Evolutionary conservation across 2,113 vertebrate species (phyloP), one percentile per base, ranked within the genome.

Genomic region (Cyprinus carpio): DNA sequence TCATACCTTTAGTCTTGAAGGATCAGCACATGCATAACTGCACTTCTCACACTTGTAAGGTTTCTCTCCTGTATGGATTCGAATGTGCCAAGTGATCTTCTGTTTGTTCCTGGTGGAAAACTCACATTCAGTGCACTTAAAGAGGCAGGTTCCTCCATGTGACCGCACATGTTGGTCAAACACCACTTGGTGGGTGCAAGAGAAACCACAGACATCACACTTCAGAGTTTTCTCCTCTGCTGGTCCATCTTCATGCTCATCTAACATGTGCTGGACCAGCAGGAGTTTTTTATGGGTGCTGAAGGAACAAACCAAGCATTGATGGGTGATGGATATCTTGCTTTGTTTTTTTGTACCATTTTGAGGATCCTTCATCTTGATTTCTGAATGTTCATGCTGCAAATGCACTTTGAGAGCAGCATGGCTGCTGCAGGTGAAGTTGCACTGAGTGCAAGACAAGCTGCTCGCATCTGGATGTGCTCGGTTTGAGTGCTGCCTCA

Each of bases 71-170:
- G 98, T 99, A 94, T 99, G 98, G 76, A 96, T 96, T 46, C 98
- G 97, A 84, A 96, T 95, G 89, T 99, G 98, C 97, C 98, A 99
- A 0, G 97, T 99, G 91, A 99, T 99, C 92, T 99, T 99, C 92
- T 99, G 98, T 89, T 95, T 96, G 93, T 98, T 99, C 84, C 94
- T 94, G 60, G 97, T 99, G 51, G 95, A 96, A 83, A 98, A 99
- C 12, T 96, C 87, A 0, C 98, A 99, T 89, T 98, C 96, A 0
- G 95, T 94, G 91, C 98, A 99, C 89, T 97, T 97, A 94, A 98
- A 99, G 64, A 99, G 69, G 0, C 96, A 95, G 13, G 95, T 96
- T 25, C 96, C 97, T 2, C 97, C 97, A 0, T 98, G 98, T 1
- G 95, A 96, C n/a, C 96, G 97, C 60, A 97, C 92, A 4, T 99